A percentile compares a stretch with the other conserved stretches of the same genome.
Conservation (phyloP, 2,113 vertebrate species). For the Chloropsis hardwickii region DNA sequence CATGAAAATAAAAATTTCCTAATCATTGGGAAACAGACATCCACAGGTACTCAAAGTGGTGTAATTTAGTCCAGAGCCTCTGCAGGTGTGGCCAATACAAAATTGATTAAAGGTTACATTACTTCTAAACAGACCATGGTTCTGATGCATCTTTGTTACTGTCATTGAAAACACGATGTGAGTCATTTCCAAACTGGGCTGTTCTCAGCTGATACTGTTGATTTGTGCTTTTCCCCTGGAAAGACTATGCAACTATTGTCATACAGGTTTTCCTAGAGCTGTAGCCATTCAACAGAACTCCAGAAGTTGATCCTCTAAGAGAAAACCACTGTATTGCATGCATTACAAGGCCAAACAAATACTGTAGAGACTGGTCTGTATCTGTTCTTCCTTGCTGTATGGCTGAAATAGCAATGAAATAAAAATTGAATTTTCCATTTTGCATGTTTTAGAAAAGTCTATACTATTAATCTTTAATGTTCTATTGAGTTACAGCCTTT, state of each 20-base stretch:
- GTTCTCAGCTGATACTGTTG: not conserved
- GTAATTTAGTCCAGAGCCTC: not conserved
- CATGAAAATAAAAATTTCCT: not conserved
- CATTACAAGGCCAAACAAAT: not conserved
- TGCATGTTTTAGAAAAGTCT: not conserved
- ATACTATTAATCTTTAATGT: not conserved
- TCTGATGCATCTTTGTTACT: not conserved
- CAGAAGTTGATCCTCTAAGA: not conserved
- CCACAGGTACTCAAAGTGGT: not conserved
- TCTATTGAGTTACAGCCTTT: not conserved
- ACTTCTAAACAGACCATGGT: not conserved
- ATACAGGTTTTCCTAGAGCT: not conserved
- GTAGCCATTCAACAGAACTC: not conserved
- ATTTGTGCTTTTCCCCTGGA: not conserved
- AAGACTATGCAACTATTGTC: not conserved
- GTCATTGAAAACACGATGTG: not conserved
- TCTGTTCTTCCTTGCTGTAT: not conserved
- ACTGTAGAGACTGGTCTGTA: not conserved
- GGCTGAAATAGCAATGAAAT: not conserved
- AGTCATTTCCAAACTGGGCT: not conserved
- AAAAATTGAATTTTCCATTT: not conserved
- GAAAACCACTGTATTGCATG: not conserved
- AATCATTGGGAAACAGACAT: not conserved
- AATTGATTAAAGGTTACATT: not conserved
- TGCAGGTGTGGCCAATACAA: not conserved